Evolutionary conservation across 2,113 vertebrate genomes (phyloP), one percentile per base, ranked within the genome.

Genomic region (Oryzias celebensis): DNA sequence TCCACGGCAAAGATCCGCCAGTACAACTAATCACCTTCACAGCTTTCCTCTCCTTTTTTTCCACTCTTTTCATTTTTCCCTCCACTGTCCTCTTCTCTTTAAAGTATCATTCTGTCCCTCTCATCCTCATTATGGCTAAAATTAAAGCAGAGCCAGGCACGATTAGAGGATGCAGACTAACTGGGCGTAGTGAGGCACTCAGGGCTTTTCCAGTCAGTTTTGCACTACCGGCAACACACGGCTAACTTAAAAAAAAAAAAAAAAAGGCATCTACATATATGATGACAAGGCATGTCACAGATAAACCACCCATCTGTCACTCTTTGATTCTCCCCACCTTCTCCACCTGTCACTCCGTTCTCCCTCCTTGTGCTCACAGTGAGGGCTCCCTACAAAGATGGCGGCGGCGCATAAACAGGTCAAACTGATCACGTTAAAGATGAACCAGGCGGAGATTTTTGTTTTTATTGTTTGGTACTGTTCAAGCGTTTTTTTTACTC

Each of bases 11-110:
- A 91, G 86, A 91, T 89, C 86, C 86, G 85, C 88, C 89, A 87
- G 87, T 87, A 92, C 89, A 87, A 91, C 89, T 92, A 92, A 93
- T 91, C 91, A 90, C 89, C 91, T 90, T 89, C 87, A 77, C 83
- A 73, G 80, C 80, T 82, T 68, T 80, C 75, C 67, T 49, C 58
- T 66, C 65, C 54, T 61, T 62, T 24, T n/a, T 31, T 60, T 68
- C 71, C 59, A 54, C 80, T 73, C 73, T 60, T 64, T 64, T 70
- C 62, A 68, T 78, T 75, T 56, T 66, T 55, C n/a, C 54, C 62
- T 76, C 62, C 74, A 63, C 82, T 85, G 75, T 81, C 81, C 57
- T 71, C 65, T 73, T 70, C 84, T 89, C 88, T 88, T 88, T 87
- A 87, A 90, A 90, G 88, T 90, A 87, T 88, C 76, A 84, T 87